These are phyloP conservation scores for Diglossa cyanea DNA, from an alignment of 2,797 vertebrate species.

Conservation along the genomic window DNA sequence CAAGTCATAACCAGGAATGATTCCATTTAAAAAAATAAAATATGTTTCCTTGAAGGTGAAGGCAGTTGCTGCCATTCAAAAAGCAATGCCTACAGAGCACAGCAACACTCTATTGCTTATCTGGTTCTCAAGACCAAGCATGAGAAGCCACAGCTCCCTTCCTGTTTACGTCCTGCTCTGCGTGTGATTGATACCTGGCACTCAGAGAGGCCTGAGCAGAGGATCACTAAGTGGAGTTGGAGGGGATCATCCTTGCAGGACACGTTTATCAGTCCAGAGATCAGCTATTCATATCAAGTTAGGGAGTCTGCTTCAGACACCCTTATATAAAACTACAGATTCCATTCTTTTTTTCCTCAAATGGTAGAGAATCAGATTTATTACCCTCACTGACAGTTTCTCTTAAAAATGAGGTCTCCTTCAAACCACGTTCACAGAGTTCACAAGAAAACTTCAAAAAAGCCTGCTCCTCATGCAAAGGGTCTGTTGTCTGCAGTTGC, in stretches of 20 bases:
- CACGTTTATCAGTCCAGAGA: neutral
- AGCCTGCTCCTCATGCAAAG: neutral
- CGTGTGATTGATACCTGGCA: no score
- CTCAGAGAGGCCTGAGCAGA: neutral
- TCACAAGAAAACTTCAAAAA: neutral
- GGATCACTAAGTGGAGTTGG: neutral
- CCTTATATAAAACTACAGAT: neutral
- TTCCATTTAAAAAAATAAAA: neutral
- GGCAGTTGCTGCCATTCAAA: neutral
- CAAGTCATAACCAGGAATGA: neutral
- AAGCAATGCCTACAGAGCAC: neutral
- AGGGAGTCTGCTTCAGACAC: neutral
- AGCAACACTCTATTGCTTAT: neutral
- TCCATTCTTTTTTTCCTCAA: neutral
- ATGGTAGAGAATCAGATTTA: neutral
- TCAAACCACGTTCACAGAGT: neutral
- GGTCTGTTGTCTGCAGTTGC: neutral
- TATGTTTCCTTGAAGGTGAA: neutral
- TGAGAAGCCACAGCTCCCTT: neutral
- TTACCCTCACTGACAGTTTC: neutral
- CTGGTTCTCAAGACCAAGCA: neutral
- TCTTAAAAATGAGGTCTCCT: neutral
- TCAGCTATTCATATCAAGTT: neutral
- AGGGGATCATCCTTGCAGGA: neutral
- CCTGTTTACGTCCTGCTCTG: neutral